phyloP scores from a whole-genome alignment of 1,140 invertebrate genomes.

The Lutraria rhynchaena region DNA sequence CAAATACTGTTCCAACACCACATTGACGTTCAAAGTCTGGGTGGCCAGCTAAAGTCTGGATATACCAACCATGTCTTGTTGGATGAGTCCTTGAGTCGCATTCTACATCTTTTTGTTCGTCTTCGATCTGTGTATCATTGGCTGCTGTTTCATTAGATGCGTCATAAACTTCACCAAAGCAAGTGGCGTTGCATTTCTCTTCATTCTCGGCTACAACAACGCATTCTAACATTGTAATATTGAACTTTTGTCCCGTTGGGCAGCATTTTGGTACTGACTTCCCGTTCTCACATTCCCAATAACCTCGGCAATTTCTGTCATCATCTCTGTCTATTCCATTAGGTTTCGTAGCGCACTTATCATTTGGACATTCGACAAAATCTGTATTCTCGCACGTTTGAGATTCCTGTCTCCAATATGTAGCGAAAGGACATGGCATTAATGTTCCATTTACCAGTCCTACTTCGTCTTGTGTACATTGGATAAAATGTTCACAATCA shows the following conservation, averaged over 20 bases:
- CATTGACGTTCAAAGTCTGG: conserved; percentile 56
- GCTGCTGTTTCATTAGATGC: background rate
- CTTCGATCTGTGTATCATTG: background rate
- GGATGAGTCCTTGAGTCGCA: conserved; percentile 59
- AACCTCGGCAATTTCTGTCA: conserved; percentile 63
- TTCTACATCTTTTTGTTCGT: too few relatives aligned
- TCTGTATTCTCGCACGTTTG: conserved; percentile 60
- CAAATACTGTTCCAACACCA: conserved; percentile 61
- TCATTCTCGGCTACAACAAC: background rate
- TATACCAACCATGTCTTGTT: conserved; percentile 41
- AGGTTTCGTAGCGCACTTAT: conserved; percentile 27
- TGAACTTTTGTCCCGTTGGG: conserved; percentile 54
- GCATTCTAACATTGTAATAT: conserved; percentile 9
- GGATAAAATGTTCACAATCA: too few relatives aligned
- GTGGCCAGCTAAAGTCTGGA: conserved; percentile 41
- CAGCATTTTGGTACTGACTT: conserved; percentile 63
- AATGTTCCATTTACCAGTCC: too few relatives aligned
- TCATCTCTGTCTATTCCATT: conserved; percentile 27
- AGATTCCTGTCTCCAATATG: conserved; percentile 63
- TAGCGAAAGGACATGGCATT: conserved; percentile 61
- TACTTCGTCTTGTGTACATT: too few relatives aligned
- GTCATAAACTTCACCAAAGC: background rate
- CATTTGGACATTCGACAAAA: conserved; percentile 48
- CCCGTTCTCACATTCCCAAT: conserved; percentile 60
- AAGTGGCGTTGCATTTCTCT: conserved; percentile 23